Evolutionary conservation across 2,888 invertebrate species (phyloP).

Genomic region (Thecocarcelia acutangulata): DNA sequence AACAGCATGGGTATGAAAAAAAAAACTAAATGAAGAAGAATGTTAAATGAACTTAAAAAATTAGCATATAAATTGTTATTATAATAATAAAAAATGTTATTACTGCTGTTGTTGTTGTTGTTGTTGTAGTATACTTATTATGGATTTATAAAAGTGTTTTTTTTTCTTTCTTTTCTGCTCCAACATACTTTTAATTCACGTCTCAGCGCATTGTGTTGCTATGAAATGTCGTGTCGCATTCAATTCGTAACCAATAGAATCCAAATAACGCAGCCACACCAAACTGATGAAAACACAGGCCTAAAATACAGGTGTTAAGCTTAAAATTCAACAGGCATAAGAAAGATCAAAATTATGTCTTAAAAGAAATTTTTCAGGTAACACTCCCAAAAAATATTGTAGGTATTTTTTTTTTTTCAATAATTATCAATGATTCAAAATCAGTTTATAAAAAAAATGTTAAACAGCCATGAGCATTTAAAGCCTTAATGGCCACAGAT

Average conservation of each 20-base stretch:
- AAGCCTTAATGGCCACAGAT: background rate
- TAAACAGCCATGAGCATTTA: background rate
- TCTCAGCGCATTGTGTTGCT: background rate
- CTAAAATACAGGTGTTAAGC: constrained; percentile 49
- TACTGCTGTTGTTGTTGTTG: background rate
- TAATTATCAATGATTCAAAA: constrained; percentile 35
- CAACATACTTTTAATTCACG: background rate
- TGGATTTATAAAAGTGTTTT: constrained; percentile 6
- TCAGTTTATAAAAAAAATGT: constrained; percentile 4
- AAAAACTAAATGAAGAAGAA: constrained; percentile 36
- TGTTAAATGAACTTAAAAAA: constrained; percentile 67
- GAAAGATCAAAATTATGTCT: constrained; percentile 8
- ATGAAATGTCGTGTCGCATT: constrained; percentile 45
- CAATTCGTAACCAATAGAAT: constrained; percentile 59
- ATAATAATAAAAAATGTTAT: background rate
- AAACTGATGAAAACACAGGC: background rate
- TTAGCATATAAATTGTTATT: constrained; percentile 71
- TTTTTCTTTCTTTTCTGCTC: background rate
- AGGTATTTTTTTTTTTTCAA: background rate
- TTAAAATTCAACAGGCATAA: constrained; percentile 1
- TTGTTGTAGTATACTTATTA: constrained; percentile 46
- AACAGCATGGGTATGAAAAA: background rate
- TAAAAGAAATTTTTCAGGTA: background rate
- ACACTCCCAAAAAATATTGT: constrained; percentile 30
- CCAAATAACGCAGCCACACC: constrained; percentile 33